Evolutionary conservation across 2,888 invertebrate species (phyloP).

Genomic region (Buathra laborator): DNA sequence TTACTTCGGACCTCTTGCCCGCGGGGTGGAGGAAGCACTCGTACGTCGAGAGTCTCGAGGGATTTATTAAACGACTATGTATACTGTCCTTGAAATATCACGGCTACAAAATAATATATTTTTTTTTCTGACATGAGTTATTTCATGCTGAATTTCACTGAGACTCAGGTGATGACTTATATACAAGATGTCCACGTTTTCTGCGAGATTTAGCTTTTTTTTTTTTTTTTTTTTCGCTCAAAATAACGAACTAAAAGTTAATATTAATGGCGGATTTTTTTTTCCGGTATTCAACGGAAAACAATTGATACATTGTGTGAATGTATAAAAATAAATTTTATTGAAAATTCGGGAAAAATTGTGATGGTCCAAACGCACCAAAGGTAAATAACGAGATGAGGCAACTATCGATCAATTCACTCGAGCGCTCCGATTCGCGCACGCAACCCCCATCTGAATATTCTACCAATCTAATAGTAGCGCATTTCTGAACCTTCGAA

Average conservation of each 20-base stretch:
- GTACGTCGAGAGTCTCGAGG: constrained; percentile 27
- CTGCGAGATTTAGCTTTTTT: not conserved
- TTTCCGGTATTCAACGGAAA: too few relatives aligned
- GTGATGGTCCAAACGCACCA: not conserved
- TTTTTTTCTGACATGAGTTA: constrained; percentile 22
- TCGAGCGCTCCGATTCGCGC: not conserved
- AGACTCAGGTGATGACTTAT: constrained; percentile 9
- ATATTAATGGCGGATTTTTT: too few relatives aligned
- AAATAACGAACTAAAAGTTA: too few relatives aligned
- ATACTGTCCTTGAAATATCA: constrained; percentile 54
- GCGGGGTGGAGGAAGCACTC: constrained; percentile 14
- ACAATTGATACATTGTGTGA: too few relatives aligned
- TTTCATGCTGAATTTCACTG: constrained; percentile 4
- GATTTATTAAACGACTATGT: constrained; percentile 59
- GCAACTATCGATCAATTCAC: not conserved
- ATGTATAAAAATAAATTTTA: not conserved
- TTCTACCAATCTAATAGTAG: not conserved
- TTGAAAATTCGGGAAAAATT: not conserved
- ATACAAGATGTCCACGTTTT: not conserved
- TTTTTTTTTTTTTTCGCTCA: too few relatives aligned
- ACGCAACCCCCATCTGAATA: not conserved
- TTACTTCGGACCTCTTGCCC: constrained; percentile 40
- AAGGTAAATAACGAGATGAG: not conserved
- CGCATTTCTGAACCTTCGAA: constrained; percentile 11
- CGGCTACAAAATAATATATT: constrained; percentile 27